Base-by-base conservation (phyloP, 2,888 invertebrate genomes). In the Agrenia bidenticulata region DNA sequence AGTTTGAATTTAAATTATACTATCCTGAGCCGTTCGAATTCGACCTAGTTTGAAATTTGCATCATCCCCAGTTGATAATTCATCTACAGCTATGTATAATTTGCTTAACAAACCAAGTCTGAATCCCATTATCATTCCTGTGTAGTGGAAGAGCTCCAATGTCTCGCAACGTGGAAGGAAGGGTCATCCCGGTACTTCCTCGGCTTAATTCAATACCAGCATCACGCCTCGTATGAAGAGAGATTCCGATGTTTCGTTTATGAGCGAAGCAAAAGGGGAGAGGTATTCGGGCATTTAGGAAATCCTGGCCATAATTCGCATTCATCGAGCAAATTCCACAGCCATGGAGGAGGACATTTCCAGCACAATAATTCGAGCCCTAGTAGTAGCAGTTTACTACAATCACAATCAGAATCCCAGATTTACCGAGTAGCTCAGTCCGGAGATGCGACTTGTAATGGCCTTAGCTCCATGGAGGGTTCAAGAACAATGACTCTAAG, bases 161-260 rank as follows among this genome's bases (percentile, higher is more conserved):
- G 94, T 79, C 82, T 94, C 76, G 94, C 93, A 2, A 89, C 89
- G 63, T 94, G 94, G 94, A 94, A 94, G 81, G 94, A 94, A 80
- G 94, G 94, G 62, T 93, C 92, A 78, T 88, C 91, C 60, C 85
- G 93, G 65, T 94, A 93, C 82, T 84, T 94, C 73, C 92, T 94
- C 64, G 94, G 94, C 63, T 89, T 92, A 80, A 86, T 94, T 67
- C 89, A 90, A 77, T 92, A 92, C 83, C 88, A 88, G 80, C 92
- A 92, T 82, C 67, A 66, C 55, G 54, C 69, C 23, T 90, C 90
- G 78, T 91, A 92, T 82, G 94, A 94, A 80, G 94, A 94, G 80
- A 87, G 93, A 73, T 96, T 92, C 83, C 85, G 95, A 75, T 96
- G 96, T 83, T 95, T 95, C 83, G 95, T 95, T 69, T 94, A 92